Percentiles rank a stretch among this genome's conserved stretches.
phyloP scores from a whole-genome alignment of 2,113 vertebrate species.

The Merops nubicus region DNA sequence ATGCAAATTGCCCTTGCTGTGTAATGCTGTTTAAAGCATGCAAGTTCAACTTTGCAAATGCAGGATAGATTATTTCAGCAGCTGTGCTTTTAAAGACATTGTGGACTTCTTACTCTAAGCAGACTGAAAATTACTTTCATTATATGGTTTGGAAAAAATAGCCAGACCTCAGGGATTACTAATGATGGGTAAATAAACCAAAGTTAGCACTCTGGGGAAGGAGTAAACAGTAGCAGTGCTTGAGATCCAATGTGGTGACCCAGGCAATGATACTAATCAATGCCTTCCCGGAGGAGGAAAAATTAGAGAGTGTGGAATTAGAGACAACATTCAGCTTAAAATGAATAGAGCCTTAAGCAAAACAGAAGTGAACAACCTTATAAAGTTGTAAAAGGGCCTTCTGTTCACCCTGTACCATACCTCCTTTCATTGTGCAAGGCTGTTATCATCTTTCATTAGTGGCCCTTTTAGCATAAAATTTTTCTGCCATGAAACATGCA shows the following conservation, averaged over 20 bases:
- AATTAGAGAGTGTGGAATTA: slow-evolving; percentile 12
- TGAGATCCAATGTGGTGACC: not conserved
- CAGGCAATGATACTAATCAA: not conserved
- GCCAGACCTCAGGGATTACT: slow-evolving; percentile 13
- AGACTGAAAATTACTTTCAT: slow-evolving; percentile 38
- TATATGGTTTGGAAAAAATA: slow-evolving; percentile 8
- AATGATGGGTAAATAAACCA: slow-evolving; percentile 30
- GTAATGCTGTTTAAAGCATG: not conserved
- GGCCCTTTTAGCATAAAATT: not conserved
- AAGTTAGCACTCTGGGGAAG: slow-evolving; percentile 27
- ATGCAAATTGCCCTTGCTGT: not conserved
- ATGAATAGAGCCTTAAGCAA: slow-evolving; percentile 20
- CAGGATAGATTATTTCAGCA: not conserved
- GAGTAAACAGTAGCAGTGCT: slow-evolving; percentile 25
- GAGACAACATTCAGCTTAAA: not conserved
- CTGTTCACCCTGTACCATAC: not conserved
- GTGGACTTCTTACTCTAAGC: not conserved
- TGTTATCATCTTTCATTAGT: slow-evolving; percentile 14
- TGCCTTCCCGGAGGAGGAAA: not conserved
- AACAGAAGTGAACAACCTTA: not conserved
- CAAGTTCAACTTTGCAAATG: not conserved
- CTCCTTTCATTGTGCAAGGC: not conserved
- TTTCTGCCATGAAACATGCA: not conserved
- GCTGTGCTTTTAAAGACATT: not conserved
- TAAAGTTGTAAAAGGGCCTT: not conserved